These are phyloP conservation scores for Hucho hucho DNA, from an alignment of 2,113 vertebrate species.

Conservation along the genomic window DNA sequence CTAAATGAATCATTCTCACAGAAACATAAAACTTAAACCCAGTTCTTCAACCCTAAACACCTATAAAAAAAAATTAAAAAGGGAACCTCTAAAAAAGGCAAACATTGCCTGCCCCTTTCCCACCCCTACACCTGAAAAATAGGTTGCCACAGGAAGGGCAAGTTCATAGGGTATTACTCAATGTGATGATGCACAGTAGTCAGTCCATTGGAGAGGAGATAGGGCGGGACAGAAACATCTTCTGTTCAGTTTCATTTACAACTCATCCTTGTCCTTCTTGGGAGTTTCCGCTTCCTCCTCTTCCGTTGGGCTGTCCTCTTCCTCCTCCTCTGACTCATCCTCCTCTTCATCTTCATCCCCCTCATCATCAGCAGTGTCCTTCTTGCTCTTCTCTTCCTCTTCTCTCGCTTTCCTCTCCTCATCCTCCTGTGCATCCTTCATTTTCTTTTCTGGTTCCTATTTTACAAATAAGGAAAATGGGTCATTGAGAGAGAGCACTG, in stretches of 20 bases:
- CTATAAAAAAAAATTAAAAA: slow-evolving; percentile 8
- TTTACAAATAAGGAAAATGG: neutral
- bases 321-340: slow-evolving; percentile 19
- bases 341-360: slow-evolving; percentile 23
- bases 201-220: neutral
- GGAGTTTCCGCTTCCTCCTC: slow-evolving; percentile 36
- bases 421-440: slow-evolving; percentile 61
- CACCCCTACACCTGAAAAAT: slow-evolving; percentile 34
- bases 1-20: slow-evolving; percentile 24
- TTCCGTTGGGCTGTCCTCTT: slow-evolving; percentile 22
- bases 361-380: slow-evolving; percentile 14
- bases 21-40: neutral
- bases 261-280: slow-evolving; percentile 29
- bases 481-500: neutral
- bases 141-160: slow-evolving; percentile 36
- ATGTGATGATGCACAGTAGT: slow-evolving; percentile 20
- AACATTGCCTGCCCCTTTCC: slow-evolving; percentile 22
- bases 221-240: neutral
- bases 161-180: slow-evolving; percentile 30
- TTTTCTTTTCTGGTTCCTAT: slow-evolving; percentile 62
- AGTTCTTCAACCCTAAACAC: neutral
- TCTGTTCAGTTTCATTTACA: slow-evolving; percentile 46
- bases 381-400: slow-evolving; percentile 37
- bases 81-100: slow-evolving; percentile 19
- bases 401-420: slow-evolving; percentile 50